A percentile compares a stretch with the other conserved stretches of the same genome.
These are phyloP conservation scores for Aspidiotus destructor DNA, from an alignment of 2,888 invertebrate genomes.

Conservation along the genomic window DNA sequence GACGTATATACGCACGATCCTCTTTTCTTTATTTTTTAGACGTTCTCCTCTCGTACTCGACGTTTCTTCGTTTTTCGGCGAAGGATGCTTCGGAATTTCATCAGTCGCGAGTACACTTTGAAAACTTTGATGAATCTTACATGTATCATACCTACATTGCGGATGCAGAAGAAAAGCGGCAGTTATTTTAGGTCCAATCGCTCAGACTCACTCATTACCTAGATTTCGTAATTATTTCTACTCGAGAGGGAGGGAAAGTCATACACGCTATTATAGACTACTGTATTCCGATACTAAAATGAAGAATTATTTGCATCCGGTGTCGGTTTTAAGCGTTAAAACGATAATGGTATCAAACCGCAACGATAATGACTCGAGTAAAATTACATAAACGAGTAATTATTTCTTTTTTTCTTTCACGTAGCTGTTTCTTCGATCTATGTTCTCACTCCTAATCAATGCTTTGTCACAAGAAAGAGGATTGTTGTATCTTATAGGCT, in stretches of 20 bases:
- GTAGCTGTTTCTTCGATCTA: no score
- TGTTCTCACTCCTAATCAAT: neutral
- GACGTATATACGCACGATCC: conserved; percentile 4
- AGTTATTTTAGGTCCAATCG: neutral
- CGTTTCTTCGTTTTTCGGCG: neutral
- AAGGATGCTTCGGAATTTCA: neutral
- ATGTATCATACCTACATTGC: neutral
- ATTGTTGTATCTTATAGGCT: neutral
- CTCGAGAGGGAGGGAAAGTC: neutral
- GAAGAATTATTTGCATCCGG: conserved; percentile 13
- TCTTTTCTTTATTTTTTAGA: conserved; percentile 5
- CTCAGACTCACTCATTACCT: neutral
- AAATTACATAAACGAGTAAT: neutral
- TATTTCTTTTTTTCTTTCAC: conserved; percentile 5
- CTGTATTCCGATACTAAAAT: neutral
- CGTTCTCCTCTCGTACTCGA: neutral
- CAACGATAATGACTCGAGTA: conserved; percentile 9
- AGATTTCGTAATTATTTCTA: neutral
- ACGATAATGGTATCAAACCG: conserved; percentile 15
- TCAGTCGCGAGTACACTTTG: neutral
- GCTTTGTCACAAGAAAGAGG: neutral
- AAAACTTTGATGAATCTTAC: neutral
- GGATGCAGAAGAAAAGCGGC: neutral
- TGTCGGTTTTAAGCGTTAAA: conserved; percentile 9
- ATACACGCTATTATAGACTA: neutral